Evolutionary conservation across 53 echinoderm and acorn worm species (phyloP), one percentile per base, ranked within the genome.

Genomic region (Hippasteria phrygiana): DNA sequence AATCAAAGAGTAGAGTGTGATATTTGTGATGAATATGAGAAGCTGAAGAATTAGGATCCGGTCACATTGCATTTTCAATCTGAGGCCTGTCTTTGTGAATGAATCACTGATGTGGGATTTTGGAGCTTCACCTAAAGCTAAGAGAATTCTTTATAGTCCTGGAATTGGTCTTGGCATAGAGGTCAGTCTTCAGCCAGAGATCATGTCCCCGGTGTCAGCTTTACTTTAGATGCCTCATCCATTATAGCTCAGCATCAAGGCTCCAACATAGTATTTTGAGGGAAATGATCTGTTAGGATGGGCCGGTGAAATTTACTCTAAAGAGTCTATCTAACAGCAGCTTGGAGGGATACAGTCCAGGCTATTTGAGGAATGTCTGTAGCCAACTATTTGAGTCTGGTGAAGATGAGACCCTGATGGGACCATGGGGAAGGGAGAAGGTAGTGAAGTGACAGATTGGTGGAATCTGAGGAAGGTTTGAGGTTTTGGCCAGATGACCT

Each of bases 171-270:
- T 22, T 42, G 73, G 43, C 43, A 43, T 17, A 10, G 43, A 42
- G 73, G 73, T 73, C 73, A 73, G 3, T 11, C 20, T 73, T 67
- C 4, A 18, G 24, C 43, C 73, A 42, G 73, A 43, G 73, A 24
- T 71, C 43, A n/a, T 73, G 41, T 73, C 73, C 69, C 2, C 17
- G 34, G 35, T 66, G 17, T 41, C 42, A 41, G 42, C 42, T 0
- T 43, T 34, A 7, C 4, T n/a, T 73, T 22, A 42, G 18, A 42
- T 32, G 32, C 41, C 73, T 43, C 73, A 17, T 73, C 10, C 12
- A 20, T 67, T 48, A 48, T 8, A n/a, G n/a, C n/a, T n/a, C n/a
- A n/a, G n/a, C n/a, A n/a, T n/a, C n/a, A n/a, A n/a, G n/a, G n/a
- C n/a, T n/a, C n/a, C 59, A 59, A 8, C 2, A 18, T 26, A 8